Evolutionary conservation across 2,113 vertebrate genomes (phyloP), one percentile per base, ranked within the genome.

Genomic region (Zosterops pallidus): DNA sequence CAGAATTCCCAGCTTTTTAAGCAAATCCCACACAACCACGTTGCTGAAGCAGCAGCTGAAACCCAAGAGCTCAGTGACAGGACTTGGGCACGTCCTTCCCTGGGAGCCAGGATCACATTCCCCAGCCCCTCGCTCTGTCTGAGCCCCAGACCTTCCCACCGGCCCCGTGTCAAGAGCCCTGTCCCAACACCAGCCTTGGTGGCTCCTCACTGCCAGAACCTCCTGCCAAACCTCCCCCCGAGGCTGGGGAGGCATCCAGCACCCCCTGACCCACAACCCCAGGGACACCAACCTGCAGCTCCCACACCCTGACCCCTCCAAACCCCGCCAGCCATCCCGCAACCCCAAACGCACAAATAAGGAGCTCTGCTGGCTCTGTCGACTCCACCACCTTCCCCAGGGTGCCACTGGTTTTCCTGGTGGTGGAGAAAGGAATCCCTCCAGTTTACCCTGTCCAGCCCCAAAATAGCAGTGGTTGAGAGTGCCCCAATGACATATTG

Each of bases 41-140:
- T 1, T 67, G 89, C 84, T 53, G 81, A 87, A 77, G 94, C 77
- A 87, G 90, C 84, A 89, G 88, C 64, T 95, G 95, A 93, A 96
- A 95, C 72, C 39, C 64, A 44, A 86, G 14, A 94, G 76, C 26
- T 9, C 80, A 24, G 44, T 4, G 0, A 83, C 68, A 67, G 16
- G 75, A 86, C 86, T 75, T 67, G 83, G 94, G 80, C 63, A 24
- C 3, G 2, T 75, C 84, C 64, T 83, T 72, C 78, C 53, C 67
- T 77, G 63, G 84, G 86, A 87, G 75, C 31, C 0, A 0, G 57
- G 49, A 90, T 95, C 84, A 16, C 80, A 35, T 95, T 89, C 77
- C 75, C 64, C 56, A 75, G 33, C 74, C 64, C 83, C 42, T 77
- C 63, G 70, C 84, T 80, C 88, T 10, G 0, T 39, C 84, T 11